Evolutionary conservation across 2,888 invertebrate species (phyloP), one percentile per base, ranked within the genome.

Genomic region (Pseudococcus longispinus): DNA sequence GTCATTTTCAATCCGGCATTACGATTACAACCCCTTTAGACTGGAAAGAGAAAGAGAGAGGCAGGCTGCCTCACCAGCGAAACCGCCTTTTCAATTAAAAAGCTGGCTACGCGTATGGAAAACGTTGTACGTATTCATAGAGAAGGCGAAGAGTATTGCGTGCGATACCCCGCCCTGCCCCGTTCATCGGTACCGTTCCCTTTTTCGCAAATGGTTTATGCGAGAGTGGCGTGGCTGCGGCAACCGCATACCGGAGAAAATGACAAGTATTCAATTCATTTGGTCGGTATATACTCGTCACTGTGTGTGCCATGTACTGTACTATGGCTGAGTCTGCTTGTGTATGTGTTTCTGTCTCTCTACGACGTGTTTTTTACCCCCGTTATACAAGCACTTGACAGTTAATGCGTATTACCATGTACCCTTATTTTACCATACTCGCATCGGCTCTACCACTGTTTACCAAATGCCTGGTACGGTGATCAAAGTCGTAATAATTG

Each of bases 41-140:
- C n/a, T n/a, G n/a, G n/a, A n/a, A n/a, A 85, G 70, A 51, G n/a
- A n/a, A n/a, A n/a, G 51, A 15, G 23, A 11, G 42, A 42, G 70
- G 70, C 74, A 23, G 74, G 44, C 70, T 44, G 42, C 84, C 70
- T 83, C 70, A 42, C 60, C 55, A 37, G 70, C 46, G 77, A 86
- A 86, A 86, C 86, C 86, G 86, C 86, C 86, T 86, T 86, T 86
- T 86, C 86, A 86, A 86, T 86, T 86, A 86, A 86, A 86, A 86
- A 44, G 46, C 51, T 46, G 80, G 32, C 77, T 80, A 80, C 42
- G 42, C 77, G 77, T 80, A 80, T 42, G 42, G 37, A 42, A 80
- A 74, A 74, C 74, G 77, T 29, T 82, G 20, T 42, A 20, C 20
- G 20, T 44, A 44, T 42, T 15, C 15, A 20, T n/a, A 82, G 83